A percentile compares a stretch with the other conserved stretches of the same genome.
phyloP scores from a whole-genome alignment of 2,888 invertebrate genomes.

The Eugnorisma glareosa region DNA sequence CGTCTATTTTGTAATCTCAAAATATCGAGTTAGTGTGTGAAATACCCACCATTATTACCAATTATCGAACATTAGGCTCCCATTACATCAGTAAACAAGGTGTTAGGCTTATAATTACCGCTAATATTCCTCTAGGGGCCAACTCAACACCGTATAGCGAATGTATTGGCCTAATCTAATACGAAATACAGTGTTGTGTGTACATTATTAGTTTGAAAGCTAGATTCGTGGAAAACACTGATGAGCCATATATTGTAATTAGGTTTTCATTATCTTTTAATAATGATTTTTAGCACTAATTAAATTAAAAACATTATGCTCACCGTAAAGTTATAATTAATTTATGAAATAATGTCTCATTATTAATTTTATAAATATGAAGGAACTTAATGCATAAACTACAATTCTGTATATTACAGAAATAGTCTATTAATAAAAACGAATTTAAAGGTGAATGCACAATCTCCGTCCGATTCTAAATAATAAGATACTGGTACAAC shows the following conservation, averaged over 20 bases:
- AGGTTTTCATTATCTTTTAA: neutral
- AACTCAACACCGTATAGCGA: neutral
- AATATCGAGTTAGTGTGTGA: too few relatives aligned
- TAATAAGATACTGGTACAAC: neutral
- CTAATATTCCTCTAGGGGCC: conserved; percentile 33
- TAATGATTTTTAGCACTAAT: neutral
- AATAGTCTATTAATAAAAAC: neutral
- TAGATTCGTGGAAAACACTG: conserved; percentile 5
- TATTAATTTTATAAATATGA: neutral
- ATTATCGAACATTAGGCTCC: conserved; percentile 1
- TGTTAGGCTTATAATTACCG: conserved; percentile 31
- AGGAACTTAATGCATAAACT: neutral
- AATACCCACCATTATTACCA: neutral
- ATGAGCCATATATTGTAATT: neutral
- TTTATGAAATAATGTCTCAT: neutral
- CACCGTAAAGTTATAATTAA: neutral
- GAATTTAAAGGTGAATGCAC: neutral
- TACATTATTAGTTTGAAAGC: conserved; percentile 12
- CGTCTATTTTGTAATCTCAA: too few relatives aligned
- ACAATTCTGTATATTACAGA: neutral
- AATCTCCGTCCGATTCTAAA: neutral
- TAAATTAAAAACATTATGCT: neutral
- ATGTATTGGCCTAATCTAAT: conserved; percentile 21
- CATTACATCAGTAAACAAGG: conserved; percentile 7
- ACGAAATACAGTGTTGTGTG: neutral